Conservation (phyloP, 2,888 invertebrate species). For the Beris morrisii region DNA sequence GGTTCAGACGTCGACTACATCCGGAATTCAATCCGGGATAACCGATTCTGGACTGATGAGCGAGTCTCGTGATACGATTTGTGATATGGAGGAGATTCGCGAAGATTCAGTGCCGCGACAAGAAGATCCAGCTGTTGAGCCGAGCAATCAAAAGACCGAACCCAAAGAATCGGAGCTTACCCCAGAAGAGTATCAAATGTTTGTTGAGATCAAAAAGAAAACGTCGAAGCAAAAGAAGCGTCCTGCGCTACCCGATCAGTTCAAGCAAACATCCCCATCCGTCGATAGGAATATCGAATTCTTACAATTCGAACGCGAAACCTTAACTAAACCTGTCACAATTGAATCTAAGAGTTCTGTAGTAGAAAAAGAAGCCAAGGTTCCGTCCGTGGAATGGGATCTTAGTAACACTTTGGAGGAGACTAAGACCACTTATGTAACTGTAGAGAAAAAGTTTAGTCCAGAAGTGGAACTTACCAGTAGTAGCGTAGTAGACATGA, state of each 20-base stretch:
- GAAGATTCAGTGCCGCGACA: slow-evolving; percentile 33
- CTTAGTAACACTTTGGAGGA: slow-evolving; percentile 27
- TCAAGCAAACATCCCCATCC: slow-evolving; percentile 36
- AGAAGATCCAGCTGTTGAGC: slow-evolving; percentile 39
- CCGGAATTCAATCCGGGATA: slow-evolving; percentile 4
- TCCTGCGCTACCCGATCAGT: slow-evolving; percentile 53
- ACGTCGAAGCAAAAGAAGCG: slow-evolving; percentile 53
- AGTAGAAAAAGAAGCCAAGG: neutral
- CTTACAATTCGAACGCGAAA: slow-evolving; percentile 35
- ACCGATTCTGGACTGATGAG: slow-evolving; percentile 30
- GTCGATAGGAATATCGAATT: slow-evolving; percentile 10
- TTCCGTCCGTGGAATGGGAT: slow-evolving; percentile 22
- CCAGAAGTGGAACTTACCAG: no score
- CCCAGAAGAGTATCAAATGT: slow-evolving; percentile 51
- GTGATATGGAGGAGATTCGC: neutral
- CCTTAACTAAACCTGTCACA: neutral
- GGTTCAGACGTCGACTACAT: neutral
- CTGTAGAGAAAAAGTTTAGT: no score
- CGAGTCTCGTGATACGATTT: neutral
- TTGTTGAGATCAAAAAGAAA: slow-evolving; percentile 52
- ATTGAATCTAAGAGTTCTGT: neutral
- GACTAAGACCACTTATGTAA: slow-evolving; percentile 11
- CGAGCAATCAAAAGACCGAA: slow-evolving; percentile 34
- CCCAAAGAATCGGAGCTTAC: slow-evolving; percentile 45
- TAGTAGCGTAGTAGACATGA: no score